Base-by-base conservation (phyloP, 2,113 vertebrate genomes). In the Cricetomys ansorgei region DNA sequence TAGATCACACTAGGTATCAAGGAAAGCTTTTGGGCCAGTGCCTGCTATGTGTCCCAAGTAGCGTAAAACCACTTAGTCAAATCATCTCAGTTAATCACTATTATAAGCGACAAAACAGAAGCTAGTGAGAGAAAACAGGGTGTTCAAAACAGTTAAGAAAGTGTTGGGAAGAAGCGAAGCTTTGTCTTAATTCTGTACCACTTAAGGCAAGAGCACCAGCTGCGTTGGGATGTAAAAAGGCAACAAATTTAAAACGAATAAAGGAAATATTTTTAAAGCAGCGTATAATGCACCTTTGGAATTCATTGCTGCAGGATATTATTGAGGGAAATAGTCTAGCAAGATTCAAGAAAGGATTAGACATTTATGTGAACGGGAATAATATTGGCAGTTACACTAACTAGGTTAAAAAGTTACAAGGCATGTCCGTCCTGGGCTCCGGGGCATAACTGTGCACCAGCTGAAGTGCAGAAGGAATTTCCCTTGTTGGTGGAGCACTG, bases 321-420 rank as follows among this genome's bases (percentile, higher is more conserved):
- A 62, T 70, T 92, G 89, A 95, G 92, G 55, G 43, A 50, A 94
- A 97, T 45, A 94, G 95, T 93, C 94, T 76, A 97, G 90, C 73
- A 95, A 96, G 95, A 98, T 96, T 92, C 75, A 79, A 96, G 90
- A 97, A 95, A 96, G n/a, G 97, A 97, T 96, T 97, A 95, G 59
- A 73, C 83, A 94, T 96, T 91, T 72, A 79, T 95, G 85, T 50
- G 90, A 97, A 7, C 85, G 95, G 86, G 83, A 92, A 98, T 94
- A 92, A 97, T 96, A 97, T 94, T 96, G 97, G 97, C 96, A 95
- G 96, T 95, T 95, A 62, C 75, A 91, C 94, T 97, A 94, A 95
- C 95, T 92, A 94, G 95, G 97, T 97, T 98, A 96, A 98, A 97
- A 96, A 97, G 95, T 97, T 97, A 98, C 97, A 97, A 97, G 95